These are phyloP conservation scores for Tetraneura akinire DNA, from an alignment of 1,140 invertebrate genomes.

Conservation along the genomic window DNA sequence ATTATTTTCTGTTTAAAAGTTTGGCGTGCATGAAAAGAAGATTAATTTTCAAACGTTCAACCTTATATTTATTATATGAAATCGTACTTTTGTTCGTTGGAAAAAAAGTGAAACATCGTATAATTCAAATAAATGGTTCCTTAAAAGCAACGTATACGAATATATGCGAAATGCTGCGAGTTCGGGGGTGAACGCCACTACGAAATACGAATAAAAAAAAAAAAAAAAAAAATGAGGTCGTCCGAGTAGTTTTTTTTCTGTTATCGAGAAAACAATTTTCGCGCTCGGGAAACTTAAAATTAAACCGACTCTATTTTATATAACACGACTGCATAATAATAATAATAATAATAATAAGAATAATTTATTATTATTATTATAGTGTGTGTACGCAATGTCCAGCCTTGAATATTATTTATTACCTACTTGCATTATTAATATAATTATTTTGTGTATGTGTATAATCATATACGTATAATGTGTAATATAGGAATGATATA, in stretches of 20 bases:
- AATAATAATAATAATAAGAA: too few species aligned
- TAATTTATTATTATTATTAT: too few species aligned
- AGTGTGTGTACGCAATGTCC: constrained; percentile 9
- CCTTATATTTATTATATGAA: constrained; percentile 22
- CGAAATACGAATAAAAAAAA: not conserved
- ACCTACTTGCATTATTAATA: not conserved
- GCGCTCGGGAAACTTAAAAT: constrained; percentile 8
- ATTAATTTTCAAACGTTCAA: constrained; percentile 22
- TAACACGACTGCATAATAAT: not conserved
- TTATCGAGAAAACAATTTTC: not conserved
- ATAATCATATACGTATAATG: too few species aligned
- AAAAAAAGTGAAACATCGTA: not conserved
- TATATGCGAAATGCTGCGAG: too few species aligned
- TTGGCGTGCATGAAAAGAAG: not conserved
- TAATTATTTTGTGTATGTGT: too few species aligned
- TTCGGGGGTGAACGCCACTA: not conserved
- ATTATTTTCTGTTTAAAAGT: constrained; percentile 32
- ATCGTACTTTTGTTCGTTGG: not conserved
- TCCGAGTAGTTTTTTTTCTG: not conserved
- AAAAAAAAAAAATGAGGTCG: constrained; percentile 30
- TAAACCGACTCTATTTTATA: constrained; percentile 32
- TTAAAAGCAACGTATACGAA: not conserved
- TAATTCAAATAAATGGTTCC: constrained; percentile 10
- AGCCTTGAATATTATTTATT: constrained; percentile 32
- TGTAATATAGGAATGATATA: not conserved